Evolutionary conservation across 2,888 invertebrate species (phyloP).

Genomic region (Tenthredo livida): DNA sequence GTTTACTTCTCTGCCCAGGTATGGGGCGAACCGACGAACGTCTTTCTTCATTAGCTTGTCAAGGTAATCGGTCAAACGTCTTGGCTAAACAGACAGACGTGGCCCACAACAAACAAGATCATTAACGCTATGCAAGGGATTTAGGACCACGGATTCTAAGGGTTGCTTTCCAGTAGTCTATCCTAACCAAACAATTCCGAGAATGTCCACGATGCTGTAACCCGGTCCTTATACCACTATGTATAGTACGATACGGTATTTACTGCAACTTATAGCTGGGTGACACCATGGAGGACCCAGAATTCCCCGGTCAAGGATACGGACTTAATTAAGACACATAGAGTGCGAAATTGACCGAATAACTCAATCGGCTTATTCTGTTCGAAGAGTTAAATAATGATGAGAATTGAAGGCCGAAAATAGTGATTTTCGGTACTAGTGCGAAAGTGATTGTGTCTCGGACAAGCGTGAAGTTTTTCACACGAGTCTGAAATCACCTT

Average conservation of each 20-base stretch:
- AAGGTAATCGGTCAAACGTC: slow-evolving; percentile 50
- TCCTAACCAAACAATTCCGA: slow-evolving; percentile 50
- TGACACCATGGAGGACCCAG: background rate
- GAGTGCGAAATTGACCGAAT: background rate
- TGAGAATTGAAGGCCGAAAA: background rate
- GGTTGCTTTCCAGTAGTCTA: slow-evolving; percentile 47
- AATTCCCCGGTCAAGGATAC: slow-evolving; percentile 32
- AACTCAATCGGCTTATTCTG: background rate
- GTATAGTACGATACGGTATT: background rate
- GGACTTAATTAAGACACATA: background rate
- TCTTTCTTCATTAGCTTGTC: slow-evolving; percentile 48
- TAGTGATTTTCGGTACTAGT: too few species aligned
- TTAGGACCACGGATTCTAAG: background rate
- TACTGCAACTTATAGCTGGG: slow-evolving; percentile 7
- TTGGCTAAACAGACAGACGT: slow-evolving; percentile 50
- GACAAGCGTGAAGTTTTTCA: too few species aligned
- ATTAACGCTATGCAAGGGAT: slow-evolving; percentile 48
- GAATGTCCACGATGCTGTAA: slow-evolving; percentile 38
- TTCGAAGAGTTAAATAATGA: background rate
- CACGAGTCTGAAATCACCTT: too few species aligned
- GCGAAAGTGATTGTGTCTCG: too few species aligned
- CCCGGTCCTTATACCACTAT: background rate
- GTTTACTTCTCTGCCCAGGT: background rate
- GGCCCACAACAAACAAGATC: slow-evolving; percentile 51
- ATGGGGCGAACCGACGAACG: background rate